Conservation (phyloP, 2,797 vertebrate genomes). For the Tympanoctomys barrerae region DNA sequence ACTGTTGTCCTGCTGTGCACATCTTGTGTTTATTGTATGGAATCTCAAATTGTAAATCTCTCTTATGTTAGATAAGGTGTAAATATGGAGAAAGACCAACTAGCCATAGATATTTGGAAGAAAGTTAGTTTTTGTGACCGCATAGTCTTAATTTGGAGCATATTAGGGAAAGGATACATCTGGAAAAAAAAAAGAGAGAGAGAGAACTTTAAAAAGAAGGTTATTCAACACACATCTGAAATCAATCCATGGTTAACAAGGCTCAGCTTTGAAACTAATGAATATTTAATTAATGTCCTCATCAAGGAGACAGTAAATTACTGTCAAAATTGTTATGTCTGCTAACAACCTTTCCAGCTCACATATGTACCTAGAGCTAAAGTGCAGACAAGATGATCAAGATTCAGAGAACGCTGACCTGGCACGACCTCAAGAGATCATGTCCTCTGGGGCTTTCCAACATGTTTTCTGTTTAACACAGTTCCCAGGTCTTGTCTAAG, state of each 20-base stretch:
- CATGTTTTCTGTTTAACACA: not conserved
- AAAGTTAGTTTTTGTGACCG: not conserved
- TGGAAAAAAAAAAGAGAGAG: not conserved
- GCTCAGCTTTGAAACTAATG: conserved; percentile 71
- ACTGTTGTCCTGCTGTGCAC: not conserved
- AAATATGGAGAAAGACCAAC: not conserved
- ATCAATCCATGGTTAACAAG: conserved; percentile 64
- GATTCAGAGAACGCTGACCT: conserved; percentile 25
- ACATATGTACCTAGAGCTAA: conserved; percentile 8
- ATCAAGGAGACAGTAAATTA: conserved; percentile 78
- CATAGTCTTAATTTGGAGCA: not conserved
- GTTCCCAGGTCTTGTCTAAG: not conserved
- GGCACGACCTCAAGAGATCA: conserved; percentile 46
- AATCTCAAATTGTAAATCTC: not conserved
- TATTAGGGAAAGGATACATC: not conserved
- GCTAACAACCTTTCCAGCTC: conserved; percentile 65
- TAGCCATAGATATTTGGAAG: not conserved
- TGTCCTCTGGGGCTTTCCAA: conserved; percentile 14
- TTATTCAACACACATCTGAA: conserved; percentile 45
- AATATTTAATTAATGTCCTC: conserved; percentile 79
- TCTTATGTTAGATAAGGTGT: not conserved
- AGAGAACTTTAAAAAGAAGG: conserved; percentile 6
- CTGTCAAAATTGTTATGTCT: conserved; percentile 61
- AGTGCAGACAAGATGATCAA: conserved; percentile 61
- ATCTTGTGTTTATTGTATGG: not conserved